These are phyloP conservation scores for Oplegnathus fasciatus DNA, from an alignment of 2,113 vertebrate genomes.

Conservation along the genomic window DNA sequence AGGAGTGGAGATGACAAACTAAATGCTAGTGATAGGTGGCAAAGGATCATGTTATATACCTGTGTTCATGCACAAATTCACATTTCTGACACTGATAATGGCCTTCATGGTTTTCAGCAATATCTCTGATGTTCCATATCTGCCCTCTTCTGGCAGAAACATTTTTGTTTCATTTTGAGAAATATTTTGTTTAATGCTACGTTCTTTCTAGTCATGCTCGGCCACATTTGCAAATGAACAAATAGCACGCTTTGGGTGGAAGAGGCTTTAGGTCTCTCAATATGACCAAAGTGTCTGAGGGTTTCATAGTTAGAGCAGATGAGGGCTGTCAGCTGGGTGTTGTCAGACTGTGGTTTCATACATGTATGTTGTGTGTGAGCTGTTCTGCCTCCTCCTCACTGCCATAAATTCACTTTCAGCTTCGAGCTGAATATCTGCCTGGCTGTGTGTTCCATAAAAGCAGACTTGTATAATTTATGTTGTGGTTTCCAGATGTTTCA, in stretches of 20 bases:
- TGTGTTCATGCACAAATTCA: not conserved
- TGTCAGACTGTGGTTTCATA: slow-evolving; percentile 42
- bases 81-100: not conserved
- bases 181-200: not conserved
- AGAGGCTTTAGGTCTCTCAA: not conserved
- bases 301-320: not conserved
- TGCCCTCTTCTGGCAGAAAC: not conserved
- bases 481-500: slow-evolving; percentile 33
- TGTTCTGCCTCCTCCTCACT: slow-evolving; percentile 4
- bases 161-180: not conserved
- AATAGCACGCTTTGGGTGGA: not conserved
- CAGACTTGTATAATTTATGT: slow-evolving; percentile 4
- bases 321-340: slow-evolving; percentile 20
- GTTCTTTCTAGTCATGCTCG: not conserved
- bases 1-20: too few species aligned
- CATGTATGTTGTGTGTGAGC: slow-evolving; percentile 18
- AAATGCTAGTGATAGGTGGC: too few species aligned
- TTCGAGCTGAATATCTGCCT: not conserved
- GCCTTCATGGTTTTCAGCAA: not conserved
- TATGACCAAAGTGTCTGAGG: slow-evolving; percentile 2
- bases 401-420: slow-evolving; percentile 31
- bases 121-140: not conserved
- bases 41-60: too few species aligned
- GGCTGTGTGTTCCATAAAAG: not conserved
- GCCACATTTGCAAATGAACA: not conserved